Evolutionary conservation across 2,888 invertebrate genomes (phyloP).

Genomic region (Ophioninae sp.): DNA sequence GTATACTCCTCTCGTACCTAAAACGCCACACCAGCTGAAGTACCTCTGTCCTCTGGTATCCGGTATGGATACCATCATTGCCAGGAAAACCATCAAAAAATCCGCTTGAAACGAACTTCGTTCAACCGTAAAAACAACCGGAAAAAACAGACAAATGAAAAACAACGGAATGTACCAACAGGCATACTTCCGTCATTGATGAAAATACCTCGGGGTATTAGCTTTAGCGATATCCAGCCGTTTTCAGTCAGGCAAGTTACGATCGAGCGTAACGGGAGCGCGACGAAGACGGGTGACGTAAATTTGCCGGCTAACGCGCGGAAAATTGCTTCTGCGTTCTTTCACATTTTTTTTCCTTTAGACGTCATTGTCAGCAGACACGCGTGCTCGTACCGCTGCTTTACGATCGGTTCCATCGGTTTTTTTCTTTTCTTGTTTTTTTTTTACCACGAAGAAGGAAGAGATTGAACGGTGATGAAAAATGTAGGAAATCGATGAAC

Average conservation of each 20-base stretch:
- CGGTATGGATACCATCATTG: background rate
- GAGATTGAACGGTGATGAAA: slow-evolving; percentile 2
- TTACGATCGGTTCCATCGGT: slow-evolving; percentile 48
- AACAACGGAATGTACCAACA: background rate
- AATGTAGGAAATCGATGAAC: slow-evolving; percentile 8
- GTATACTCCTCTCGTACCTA: too few species aligned
- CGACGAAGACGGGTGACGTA: slow-evolving; percentile 58
- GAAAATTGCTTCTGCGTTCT: slow-evolving; percentile 63
- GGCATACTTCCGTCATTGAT: slow-evolving; percentile 3
- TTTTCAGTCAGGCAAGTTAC: slow-evolving; percentile 35
- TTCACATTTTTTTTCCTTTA: slow-evolving; percentile 25
- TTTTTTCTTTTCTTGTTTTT: background rate
- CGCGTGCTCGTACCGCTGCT: slow-evolving; percentile 52
- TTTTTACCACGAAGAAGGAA: background rate
- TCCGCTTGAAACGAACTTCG: background rate
- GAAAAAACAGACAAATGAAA: background rate
- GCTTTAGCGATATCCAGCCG: slow-evolving; percentile 4
- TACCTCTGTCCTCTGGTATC: too few species aligned
- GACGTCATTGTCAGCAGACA: slow-evolving; percentile 43
- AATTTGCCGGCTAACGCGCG: slow-evolving; percentile 66
- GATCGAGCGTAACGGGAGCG: slow-evolving; percentile 58
- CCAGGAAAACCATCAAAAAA: slow-evolving; percentile 9
- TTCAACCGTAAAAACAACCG: background rate
- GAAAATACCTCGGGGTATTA: background rate
- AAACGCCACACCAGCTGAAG: too few species aligned